phyloP scores from a whole-genome alignment of 2,113 vertebrate genomes.

The Phylloscopus whistleri region DNA sequence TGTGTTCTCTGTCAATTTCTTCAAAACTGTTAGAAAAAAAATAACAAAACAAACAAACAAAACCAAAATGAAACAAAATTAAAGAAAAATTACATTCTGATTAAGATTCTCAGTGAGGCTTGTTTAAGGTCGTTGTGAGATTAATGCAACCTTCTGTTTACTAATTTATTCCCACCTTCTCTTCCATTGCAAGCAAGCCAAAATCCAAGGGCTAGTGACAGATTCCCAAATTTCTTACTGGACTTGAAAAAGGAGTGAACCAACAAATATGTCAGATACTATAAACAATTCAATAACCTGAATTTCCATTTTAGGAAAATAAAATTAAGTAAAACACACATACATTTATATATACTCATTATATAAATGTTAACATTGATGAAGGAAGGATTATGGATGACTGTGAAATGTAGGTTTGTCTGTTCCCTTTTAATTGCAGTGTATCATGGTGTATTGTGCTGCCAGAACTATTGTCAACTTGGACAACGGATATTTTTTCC shows the following conservation, averaged over 20 bases:
- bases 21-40: constrained; percentile 48
- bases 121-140: constrained; percentile 2
- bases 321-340: not conserved
- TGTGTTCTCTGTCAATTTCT: constrained; percentile 57
- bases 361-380: not conserved
- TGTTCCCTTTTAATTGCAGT: not conserved
- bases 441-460: not conserved
- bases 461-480: not conserved
- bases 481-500: not conserved
- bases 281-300: not conserved
- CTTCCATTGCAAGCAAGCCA: not conserved
- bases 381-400: not conserved
- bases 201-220: not conserved
- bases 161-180: not conserved
- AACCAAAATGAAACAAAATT: not conserved
- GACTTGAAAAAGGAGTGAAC: not conserved
- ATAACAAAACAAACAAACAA: not conserved
- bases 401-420: not conserved
- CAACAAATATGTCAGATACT: not conserved
- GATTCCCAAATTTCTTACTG: not conserved
- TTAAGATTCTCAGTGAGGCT: not conserved
- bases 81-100: not conserved
- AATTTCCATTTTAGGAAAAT: not conserved
- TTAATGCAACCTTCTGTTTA: not conserved
- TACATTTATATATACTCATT: not conserved